Evolutionary conservation across 2,797 vertebrate species (phyloP).

Genomic region (Allobates femoralis): DNA sequence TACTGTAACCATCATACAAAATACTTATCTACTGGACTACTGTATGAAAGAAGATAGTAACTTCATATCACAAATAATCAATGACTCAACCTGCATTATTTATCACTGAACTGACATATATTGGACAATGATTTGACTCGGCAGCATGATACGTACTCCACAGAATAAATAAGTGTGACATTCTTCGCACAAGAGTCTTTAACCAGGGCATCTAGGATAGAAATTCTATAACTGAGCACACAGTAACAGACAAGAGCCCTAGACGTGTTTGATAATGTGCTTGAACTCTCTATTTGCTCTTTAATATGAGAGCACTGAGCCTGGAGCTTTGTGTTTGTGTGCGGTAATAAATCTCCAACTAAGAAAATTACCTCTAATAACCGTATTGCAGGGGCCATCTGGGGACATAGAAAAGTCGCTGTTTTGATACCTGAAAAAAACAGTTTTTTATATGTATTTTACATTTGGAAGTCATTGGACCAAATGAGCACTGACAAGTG

Average conservation of each 20-base stretch:
- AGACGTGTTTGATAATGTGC: neutral
- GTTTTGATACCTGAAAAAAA: neutral
- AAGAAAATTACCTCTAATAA: neutral
- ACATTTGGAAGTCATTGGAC: too few relatives aligned
- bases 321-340: neutral
- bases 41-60: neutral
- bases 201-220: neutral
- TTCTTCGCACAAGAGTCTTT: neutral
- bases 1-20: neutral
- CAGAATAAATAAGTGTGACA: slow-evolving; percentile 3
- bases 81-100: neutral
- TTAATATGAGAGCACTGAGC: neutral
- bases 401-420: neutral
- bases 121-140: slow-evolving; percentile 13
- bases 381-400: neutral
- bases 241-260: neutral
- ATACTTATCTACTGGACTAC: neutral
- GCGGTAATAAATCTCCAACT: neutral
- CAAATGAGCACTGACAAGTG: too few relatives aligned
- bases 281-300: neutral
- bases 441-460: too few relatives aligned
- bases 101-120: neutral
- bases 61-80: slow-evolving; percentile 10
- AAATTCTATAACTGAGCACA: neutral
- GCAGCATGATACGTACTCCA: slow-evolving; percentile 1